phyloP scores from a whole-genome alignment of 1,140 invertebrate species.

The Nasonia giraulti region DNA sequence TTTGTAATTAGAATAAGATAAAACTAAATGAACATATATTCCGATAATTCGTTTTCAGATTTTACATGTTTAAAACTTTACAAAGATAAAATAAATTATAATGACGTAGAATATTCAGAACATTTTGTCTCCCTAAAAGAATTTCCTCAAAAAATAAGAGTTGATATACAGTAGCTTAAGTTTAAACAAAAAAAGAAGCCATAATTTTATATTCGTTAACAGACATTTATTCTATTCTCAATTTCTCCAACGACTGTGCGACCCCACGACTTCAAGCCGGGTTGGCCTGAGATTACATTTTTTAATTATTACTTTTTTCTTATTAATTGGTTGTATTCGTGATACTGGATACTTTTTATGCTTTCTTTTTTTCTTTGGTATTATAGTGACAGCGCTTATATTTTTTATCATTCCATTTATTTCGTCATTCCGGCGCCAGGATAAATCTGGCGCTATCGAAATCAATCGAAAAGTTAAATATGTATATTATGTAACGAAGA shows the following conservation, averaged over 20 bases:
- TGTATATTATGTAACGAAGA: constrained; percentile 37
- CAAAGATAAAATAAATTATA: neutral
- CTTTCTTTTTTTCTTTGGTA: constrained; percentile 50
- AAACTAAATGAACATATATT: neutral
- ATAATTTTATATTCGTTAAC: constrained; percentile 28
- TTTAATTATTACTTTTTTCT: constrained; percentile 28
- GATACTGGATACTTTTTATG: constrained; percentile 36
- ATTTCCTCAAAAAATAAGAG: constrained; percentile 11
- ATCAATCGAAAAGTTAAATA: constrained; percentile 27
- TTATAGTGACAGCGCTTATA: constrained; percentile 41
- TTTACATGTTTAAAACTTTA: neutral
- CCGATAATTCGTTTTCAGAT: neutral
- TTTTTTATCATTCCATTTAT: constrained; percentile 11
- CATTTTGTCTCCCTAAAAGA: constrained; percentile 4
- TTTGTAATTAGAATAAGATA: neutral
- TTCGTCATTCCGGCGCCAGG: constrained; percentile 22
- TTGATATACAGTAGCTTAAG: constrained; percentile 12
- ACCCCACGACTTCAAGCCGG: constrained; percentile 33
- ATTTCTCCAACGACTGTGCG: constrained; percentile 32
- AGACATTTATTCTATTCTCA: constrained; percentile 44
- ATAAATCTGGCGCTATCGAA: constrained; percentile 41
- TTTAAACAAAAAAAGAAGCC: constrained; percentile 31
- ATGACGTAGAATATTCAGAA: neutral
- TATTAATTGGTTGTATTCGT: constrained; percentile 17
- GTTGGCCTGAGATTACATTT: constrained; percentile 29